Percentiles rank a stretch among this genome's conserved stretches.
phyloP scores from a whole-genome alignment of 2,888 invertebrate species.

The Parascotia fuliginaria region DNA sequence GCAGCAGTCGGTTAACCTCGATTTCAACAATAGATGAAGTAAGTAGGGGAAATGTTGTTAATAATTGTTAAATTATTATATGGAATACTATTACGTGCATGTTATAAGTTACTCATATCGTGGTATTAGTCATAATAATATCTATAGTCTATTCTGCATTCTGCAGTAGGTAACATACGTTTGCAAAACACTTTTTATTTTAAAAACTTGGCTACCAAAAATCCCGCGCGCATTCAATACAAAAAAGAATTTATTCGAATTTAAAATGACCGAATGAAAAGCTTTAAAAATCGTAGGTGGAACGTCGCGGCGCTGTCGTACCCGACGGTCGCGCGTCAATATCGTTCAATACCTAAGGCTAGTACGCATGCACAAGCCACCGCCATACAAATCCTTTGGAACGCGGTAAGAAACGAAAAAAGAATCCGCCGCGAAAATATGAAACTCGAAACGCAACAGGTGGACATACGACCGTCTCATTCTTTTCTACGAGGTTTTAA shows the following conservation, averaged over 20 bases:
- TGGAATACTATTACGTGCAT: no score
- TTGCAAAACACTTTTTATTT: no score
- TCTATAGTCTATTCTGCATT: no score
- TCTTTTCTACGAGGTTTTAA: conserved; percentile 80
- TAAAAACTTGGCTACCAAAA: neutral
- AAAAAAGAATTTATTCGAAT: conserved; percentile 37
- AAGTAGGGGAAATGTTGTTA: no score
- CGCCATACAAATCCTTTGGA: conserved; percentile 78
- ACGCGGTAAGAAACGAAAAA: conserved; percentile 78
- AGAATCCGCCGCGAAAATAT: conserved; percentile 78
- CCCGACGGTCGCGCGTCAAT: conserved; percentile 57
- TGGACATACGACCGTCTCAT: conserved; percentile 82
- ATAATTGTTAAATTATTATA: no score
- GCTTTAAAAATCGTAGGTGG: conserved; percentile 63
- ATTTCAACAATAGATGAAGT: no score
- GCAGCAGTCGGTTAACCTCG: no score
- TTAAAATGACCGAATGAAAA: conserved; percentile 44
- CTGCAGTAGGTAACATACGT: no score
- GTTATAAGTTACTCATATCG: no score
- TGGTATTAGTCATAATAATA: no score
- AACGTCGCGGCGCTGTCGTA: conserved; percentile 26
- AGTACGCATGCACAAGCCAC: conserved; percentile 75
- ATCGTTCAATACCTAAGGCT: conserved; percentile 71
- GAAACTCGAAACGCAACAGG: conserved; percentile 81
- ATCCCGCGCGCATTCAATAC: neutral